Base-by-base conservation (phyloP, 23 tunicate genomes). In the Botrylloides violaceus region DNA sequence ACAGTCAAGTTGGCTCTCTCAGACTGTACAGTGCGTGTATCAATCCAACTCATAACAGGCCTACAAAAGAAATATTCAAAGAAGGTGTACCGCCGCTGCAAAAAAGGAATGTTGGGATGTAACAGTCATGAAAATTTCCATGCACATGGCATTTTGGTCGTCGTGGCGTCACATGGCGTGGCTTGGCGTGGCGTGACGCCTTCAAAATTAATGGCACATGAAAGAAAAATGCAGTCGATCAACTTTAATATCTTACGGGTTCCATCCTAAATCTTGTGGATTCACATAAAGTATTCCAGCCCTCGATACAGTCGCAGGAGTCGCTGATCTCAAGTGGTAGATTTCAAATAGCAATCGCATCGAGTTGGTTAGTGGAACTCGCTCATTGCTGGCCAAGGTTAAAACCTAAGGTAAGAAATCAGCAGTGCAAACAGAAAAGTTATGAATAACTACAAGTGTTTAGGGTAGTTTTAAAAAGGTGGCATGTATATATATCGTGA, bases 191-290 rank as follows among this genome's bases (percentile, higher is more conserved):
- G n/a, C n/a, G n/a, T n/a, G n/a, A n/a, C n/a, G n/a, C 55, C 12
- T 18, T 12, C 55, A 47, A 47, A 47, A 47, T 12, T 47, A 12
- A 18, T 47, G 18, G 55, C 18, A 18, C 55, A 47, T 47, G 18
- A n/a, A n/a, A n/a, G n/a, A n/a, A n/a, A n/a, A n/a, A n/a, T n/a
- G n/a, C n/a, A n/a, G n/a, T n/a, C n/a, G n/a, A n/a, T n/a, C n/a
- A n/a, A n/a, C n/a, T n/a, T n/a, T n/a, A n/a, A n/a, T n/a, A 28
- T 80, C 96, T 77, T 65, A 88, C 96, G 96, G 96, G 65, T 88
- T 88, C 96, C 96, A 88, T 30, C 96, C 88, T 0, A 88, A 71
- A 71, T 88, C 96, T 43, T 88, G 96, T 31, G 87, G 88, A 73
- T 88, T 88, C 21, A 88, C 96, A 72, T 70, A 88, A 32, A 88